These are phyloP conservation scores for Agrotis exclamationis DNA, from an alignment of 2,888 invertebrate species.

Conservation along the genomic window DNA sequence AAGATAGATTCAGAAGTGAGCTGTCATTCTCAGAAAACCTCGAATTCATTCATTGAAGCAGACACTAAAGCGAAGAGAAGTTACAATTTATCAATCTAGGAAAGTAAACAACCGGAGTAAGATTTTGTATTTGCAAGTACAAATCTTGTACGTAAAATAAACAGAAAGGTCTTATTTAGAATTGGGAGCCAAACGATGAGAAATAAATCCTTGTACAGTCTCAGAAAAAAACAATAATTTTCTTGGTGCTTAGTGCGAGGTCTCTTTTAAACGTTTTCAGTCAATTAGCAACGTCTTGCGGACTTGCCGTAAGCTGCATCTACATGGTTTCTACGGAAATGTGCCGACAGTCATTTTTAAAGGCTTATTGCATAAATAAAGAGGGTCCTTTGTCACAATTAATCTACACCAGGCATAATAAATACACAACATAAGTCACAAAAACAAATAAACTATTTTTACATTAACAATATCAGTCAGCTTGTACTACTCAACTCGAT, in stretches of 20 bases:
- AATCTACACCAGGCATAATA: too few relatives aligned
- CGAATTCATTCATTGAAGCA: slow-evolving; percentile 58
- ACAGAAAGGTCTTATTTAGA: slow-evolving; percentile 15
- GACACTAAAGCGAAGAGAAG: slow-evolving; percentile 41
- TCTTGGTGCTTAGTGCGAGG: neutral
- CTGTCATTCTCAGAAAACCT: slow-evolving; percentile 21
- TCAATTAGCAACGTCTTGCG: neutral
- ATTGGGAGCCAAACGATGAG: slow-evolving; percentile 3
- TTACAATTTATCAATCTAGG: slow-evolving; percentile 63
- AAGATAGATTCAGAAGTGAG: neutral
- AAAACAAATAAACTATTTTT: too few relatives aligned
- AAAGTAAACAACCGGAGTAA: slow-evolving; percentile 50
- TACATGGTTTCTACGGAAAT: neutral
- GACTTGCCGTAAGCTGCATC: neutral
- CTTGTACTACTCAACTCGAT: too few relatives aligned
- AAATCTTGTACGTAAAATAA: slow-evolving; percentile 30
- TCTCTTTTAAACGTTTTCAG: neutral
- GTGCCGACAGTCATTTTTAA: neutral
- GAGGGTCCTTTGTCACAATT: too few relatives aligned
- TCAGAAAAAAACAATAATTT: neutral
- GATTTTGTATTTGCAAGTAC: slow-evolving; percentile 53
- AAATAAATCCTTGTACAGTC: slow-evolving; percentile 6
- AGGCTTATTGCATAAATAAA: neutral
- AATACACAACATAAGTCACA: too few relatives aligned
- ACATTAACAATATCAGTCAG: too few relatives aligned